Base-by-base conservation (phyloP, 1,140 invertebrate genomes). In the Philaenus spumarius region DNA sequence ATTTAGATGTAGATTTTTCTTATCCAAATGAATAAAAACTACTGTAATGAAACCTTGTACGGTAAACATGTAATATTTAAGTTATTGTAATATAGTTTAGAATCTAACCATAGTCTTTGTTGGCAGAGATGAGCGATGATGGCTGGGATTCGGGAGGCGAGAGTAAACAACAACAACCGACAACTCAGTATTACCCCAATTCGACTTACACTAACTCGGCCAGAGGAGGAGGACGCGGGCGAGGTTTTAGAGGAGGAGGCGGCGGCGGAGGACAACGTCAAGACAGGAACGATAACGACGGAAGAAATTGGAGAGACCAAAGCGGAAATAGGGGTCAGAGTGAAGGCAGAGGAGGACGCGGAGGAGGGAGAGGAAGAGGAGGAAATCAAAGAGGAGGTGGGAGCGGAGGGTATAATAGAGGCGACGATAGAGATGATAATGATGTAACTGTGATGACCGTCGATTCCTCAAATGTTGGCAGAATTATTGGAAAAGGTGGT, bases 401-500 rank as follows among this genome's bases (percentile, higher is more conserved):
- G 24, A 42, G 52, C 17, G 24, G 30, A 5, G 24, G 39, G 26
- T 46, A 48, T 22, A 43, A 39, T 37, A 9, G 51, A 17, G 47
- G 51, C 35, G 23, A 23, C 9, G 55, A 46, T 46, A n/a, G 12
- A 9, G 42, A 22, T 35, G 23, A 7, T 20, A 53, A 37, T 12
- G 24, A 35, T 39, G 53, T 7, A 20, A 62, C 26, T 45, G 42
- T 35, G 9, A 47, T 48, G 40, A 51, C 24, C 19, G 40, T 20
- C 17, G 35, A 12, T 58, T 65, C 37, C 55, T 47, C 26, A 20
- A 34, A 48, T 62, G 63, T 78, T 37, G 77, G 77, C 4, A 73
- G 64, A 64, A 58, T 80, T 7, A 77, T 78, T 50, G 89, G 88
- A 0, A 82, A 77, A 72, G 83, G 85, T 35, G 88, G 88, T 1